phyloP scores from a whole-genome alignment of 2,888 invertebrate genomes.

The Drosophila colorata region DNA sequence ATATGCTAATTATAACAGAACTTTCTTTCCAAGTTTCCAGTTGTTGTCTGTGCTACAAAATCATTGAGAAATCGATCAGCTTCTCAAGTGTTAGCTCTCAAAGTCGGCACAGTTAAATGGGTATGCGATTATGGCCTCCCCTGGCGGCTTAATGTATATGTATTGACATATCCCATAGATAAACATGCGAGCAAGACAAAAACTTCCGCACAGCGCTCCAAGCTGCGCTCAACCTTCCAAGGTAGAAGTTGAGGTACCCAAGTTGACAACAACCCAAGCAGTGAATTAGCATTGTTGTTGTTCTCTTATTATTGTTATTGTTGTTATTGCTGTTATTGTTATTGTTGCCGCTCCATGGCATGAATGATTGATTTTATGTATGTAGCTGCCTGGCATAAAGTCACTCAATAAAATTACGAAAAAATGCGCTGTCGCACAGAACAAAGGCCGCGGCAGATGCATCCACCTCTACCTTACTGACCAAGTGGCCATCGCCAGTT shows the following conservation, averaged over 20 bases:
- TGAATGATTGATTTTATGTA: slow-evolving; percentile 78
- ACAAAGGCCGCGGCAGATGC: slow-evolving; percentile 71
- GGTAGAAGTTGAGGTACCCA: slow-evolving; percentile 22
- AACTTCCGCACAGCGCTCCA: slow-evolving; percentile 59
- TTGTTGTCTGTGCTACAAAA: slow-evolving; percentile 5
- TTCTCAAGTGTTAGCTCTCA: slow-evolving; percentile 27
- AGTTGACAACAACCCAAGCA: slow-evolving; percentile 51
- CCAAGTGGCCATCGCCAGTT: slow-evolving; percentile 66
- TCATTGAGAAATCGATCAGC: slow-evolving; percentile 31
- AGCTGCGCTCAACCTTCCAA: slow-evolving; percentile 61
- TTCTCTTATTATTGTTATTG: slow-evolving; percentile 26
- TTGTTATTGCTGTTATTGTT: slow-evolving; percentile 27
- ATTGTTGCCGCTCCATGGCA: slow-evolving; percentile 40
- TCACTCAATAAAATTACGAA: slow-evolving; percentile 79
- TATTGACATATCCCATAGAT: slow-evolving; percentile 71
- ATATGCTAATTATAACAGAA: slow-evolving; percentile 48
- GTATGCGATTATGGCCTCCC: slow-evolving; percentile 51
- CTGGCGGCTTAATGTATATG: slow-evolving; percentile 52
- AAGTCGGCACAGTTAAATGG: slow-evolving; percentile 59
- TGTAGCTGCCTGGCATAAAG: slow-evolving; percentile 75
- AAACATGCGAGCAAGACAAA: slow-evolving; percentile 60
- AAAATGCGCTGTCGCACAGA: slow-evolving; percentile 72
- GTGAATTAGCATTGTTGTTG: slow-evolving; percentile 52
- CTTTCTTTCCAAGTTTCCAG: slow-evolving; percentile 26
- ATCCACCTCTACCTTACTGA: slow-evolving; percentile 64